phyloP scores from a whole-genome alignment of 2,888 invertebrate species.

The Beris morrisii region DNA sequence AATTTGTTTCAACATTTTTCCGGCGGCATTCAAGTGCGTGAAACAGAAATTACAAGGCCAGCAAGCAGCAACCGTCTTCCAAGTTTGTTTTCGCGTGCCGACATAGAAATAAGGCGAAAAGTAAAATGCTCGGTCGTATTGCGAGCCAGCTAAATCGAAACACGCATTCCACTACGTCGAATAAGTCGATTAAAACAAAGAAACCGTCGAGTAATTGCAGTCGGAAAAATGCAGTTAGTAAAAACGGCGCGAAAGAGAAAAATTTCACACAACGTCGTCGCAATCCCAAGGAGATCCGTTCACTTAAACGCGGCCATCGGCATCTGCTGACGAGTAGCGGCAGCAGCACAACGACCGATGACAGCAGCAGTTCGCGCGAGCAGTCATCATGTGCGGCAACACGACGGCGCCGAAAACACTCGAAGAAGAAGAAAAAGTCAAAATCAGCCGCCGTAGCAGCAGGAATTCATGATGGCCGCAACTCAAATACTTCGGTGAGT shows the following conservation, averaged over 20 bases:
- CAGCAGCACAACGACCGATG: slow-evolving; percentile 42
- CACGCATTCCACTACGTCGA: slow-evolving; percentile 7
- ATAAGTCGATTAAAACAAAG: not conserved
- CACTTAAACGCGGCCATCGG: slow-evolving; percentile 54
- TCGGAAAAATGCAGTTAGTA: slow-evolving; percentile 26
- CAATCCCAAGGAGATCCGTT: slow-evolving; percentile 47
- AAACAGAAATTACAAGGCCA: not conserved
- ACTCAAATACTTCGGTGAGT: slow-evolving; percentile 26
- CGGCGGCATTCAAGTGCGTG: not conserved
- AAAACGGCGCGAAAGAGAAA: slow-evolving; percentile 10
- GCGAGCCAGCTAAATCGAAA: slow-evolving; percentile 15
- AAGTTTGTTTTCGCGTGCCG: too few species aligned
- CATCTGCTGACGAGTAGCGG: slow-evolving; percentile 53
- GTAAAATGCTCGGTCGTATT: slow-evolving; percentile 18
- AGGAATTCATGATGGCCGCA: slow-evolving; percentile 35
- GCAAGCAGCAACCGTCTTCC: not conserved
- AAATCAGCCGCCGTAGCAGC: slow-evolving; percentile 39
- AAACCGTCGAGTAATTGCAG: not conserved
- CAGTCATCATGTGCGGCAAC: slow-evolving; percentile 36
- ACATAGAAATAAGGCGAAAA: not conserved
- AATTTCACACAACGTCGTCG: slow-evolving; percentile 45
- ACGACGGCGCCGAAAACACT: slow-evolving; percentile 34
- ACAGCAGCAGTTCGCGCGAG: slow-evolving; percentile 2
- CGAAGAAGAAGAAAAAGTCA: slow-evolving; percentile 43
- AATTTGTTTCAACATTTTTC: slow-evolving; percentile 1